A percentile compares a stretch with the other conserved stretches of the same genome.
Conservation (phyloP, 2,113 vertebrate genomes). For the Pseudorhombus dupliciocellatus region DNA sequence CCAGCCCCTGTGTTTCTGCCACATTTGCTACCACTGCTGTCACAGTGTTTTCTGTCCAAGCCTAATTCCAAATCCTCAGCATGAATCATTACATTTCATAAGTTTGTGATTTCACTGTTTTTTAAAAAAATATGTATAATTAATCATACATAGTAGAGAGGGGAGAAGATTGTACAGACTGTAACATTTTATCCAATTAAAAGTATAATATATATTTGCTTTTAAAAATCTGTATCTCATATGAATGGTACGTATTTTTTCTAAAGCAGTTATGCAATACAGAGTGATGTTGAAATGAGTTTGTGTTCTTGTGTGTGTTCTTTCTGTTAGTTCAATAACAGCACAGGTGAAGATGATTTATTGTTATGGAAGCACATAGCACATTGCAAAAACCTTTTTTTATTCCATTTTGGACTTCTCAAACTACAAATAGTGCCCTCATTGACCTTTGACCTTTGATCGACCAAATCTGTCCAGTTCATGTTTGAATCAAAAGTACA, state of each 20-base stretch:
- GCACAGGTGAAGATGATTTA: background rate
- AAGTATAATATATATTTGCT: conserved; percentile 86
- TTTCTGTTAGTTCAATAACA: background rate
- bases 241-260: conserved; percentile 78
- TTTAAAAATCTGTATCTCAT: conserved; percentile 73
- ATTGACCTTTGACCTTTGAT: background rate
- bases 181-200: conserved; percentile 73
- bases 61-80: conserved; percentile 8
- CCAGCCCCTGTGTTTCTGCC: conserved; percentile 22
- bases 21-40: conserved; percentile 36
- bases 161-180: conserved; percentile 71
- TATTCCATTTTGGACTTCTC: too few relatives aligned
- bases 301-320: conserved; percentile 16
- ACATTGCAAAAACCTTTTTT: too few relatives aligned
- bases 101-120: conserved; percentile 51
- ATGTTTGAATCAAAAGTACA: too few relatives aligned
- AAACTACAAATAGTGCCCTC: too few relatives aligned
- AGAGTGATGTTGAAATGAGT: conserved; percentile 49
- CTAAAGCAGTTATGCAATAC: conserved; percentile 72
- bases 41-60: conserved; percentile 15
- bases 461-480: background rate
- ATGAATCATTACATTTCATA: conserved; percentile 42
- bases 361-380: too few relatives aligned
- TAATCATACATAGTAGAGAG: conserved; percentile 27
- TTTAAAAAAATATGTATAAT: conserved; percentile 32